Conservation (phyloP, 2,888 invertebrate species). For the Caprella mutica region DNA sequence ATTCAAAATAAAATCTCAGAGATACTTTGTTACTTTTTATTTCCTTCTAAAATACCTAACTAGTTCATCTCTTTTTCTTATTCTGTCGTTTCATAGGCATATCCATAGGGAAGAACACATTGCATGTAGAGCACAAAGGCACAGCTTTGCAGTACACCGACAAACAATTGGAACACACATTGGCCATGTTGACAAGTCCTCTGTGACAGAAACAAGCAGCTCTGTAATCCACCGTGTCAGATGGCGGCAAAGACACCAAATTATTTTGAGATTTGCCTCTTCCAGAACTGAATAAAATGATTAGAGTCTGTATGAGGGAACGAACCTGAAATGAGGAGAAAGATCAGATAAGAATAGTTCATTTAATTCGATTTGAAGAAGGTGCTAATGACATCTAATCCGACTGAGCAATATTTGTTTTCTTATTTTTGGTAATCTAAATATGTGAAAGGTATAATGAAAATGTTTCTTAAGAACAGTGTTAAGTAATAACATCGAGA, state of each 20-base stretch:
- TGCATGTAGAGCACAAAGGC: slow-evolving; percentile 90
- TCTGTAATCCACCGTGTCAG: slow-evolving; percentile 84
- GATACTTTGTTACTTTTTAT: no score
- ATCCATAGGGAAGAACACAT: slow-evolving; percentile 31
- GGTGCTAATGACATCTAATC: no score
- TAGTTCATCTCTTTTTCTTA: slow-evolving; percentile 23
- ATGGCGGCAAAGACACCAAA: slow-evolving; percentile 79
- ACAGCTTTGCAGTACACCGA: slow-evolving; percentile 96
- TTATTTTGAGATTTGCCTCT: not conserved
- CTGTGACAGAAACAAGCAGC: slow-evolving; percentile 97
- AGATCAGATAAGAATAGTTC: no score
- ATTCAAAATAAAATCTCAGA: no score
- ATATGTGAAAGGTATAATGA: no score
- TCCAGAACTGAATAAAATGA: slow-evolving; percentile 64
- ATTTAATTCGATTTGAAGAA: no score
- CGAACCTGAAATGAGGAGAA: slow-evolving; percentile 43
- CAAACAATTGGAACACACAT: slow-evolving; percentile 93
- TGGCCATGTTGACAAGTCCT: slow-evolving; percentile 87
- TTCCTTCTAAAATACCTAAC: not conserved
- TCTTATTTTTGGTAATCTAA: no score
- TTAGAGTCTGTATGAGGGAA: slow-evolving; percentile 31
- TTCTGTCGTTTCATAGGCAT: slow-evolving; percentile 23
- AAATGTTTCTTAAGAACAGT: no score
- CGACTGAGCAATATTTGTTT: no score
- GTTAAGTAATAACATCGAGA: no score